These are phyloP conservation scores for Syngnathus typhle DNA, from an alignment of 2,113 vertebrate species.

Conservation along the genomic window DNA sequence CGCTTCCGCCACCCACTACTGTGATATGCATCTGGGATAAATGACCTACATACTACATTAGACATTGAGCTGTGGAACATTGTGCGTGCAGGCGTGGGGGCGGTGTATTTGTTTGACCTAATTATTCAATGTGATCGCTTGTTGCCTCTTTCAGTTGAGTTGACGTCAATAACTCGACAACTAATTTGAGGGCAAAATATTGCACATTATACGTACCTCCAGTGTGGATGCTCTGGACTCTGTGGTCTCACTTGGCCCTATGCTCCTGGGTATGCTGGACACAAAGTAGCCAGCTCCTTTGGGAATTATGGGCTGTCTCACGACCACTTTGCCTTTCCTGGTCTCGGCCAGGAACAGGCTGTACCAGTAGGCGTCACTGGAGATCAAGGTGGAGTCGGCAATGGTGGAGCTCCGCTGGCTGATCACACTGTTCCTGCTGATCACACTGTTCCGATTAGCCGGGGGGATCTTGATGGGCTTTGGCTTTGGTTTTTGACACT, in stretches of 20 bases:
- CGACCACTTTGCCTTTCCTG: constrained; percentile 71
- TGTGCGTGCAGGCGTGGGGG: constrained; percentile 5
- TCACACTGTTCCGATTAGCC: constrained; percentile 60
- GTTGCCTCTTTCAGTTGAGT: constrained; percentile 7
- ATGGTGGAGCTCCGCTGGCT: constrained; percentile 73
- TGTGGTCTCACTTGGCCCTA: constrained; percentile 65
- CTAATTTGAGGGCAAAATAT: neutral
- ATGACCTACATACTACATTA: constrained; percentile 56
- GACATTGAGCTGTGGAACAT: constrained; percentile 44
- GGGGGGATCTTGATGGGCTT: constrained; percentile 61
- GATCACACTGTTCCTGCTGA: constrained; percentile 67
- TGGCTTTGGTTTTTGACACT: constrained; percentile 70
- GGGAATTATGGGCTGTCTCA: constrained; percentile 69
- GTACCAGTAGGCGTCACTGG: constrained; percentile 76
- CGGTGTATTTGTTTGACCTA: constrained; percentile 30
- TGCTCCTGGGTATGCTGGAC: constrained; percentile 73
- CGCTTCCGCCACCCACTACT: constrained; percentile 25
- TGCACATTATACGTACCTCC: constrained; percentile 56
- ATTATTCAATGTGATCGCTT: constrained; percentile 36
- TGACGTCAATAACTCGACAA: neutral
- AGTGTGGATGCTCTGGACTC: constrained; percentile 72
- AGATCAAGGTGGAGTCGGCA: constrained; percentile 71
- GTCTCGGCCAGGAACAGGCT: constrained; percentile 73
- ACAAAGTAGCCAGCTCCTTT: constrained; percentile 71
- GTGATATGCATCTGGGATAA: constrained; percentile 48